Conservation (phyloP, 2,888 invertebrate species). For the Hetaerina titia region DNA sequence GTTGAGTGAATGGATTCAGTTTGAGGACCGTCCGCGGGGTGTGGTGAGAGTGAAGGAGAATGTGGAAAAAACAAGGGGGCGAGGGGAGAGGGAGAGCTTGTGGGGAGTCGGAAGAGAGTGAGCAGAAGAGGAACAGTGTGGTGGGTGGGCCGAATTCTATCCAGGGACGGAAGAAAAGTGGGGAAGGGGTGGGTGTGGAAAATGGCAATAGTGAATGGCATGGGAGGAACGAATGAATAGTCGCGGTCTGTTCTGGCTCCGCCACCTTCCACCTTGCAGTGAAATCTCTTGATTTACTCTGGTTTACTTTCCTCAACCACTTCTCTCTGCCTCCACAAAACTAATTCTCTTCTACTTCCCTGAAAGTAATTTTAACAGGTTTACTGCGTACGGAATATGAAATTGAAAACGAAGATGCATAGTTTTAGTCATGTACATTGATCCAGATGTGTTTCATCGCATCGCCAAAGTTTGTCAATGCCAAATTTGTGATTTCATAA, state of each 20-base stretch:
- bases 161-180: background rate
- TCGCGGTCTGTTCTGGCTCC: background rate
- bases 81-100: background rate
- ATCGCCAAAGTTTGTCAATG: too few relatives aligned
- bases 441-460: too few relatives aligned
- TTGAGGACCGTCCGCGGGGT: background rate
- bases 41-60: background rate
- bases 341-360: too few relatives aligned
- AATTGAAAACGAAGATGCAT: too few relatives aligned
- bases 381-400: too few relatives aligned
- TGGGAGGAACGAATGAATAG: background rate
- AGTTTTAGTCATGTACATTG: too few relatives aligned
- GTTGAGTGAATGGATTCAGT: conserved; percentile 8
- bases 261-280: background rate
- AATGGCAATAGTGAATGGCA: background rate
- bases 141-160: background rate
- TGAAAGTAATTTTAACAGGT: too few relatives aligned
- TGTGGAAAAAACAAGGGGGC: background rate
- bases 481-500: too few relatives aligned
- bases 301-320: too few relatives aligned
- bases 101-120: background rate
- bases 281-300: background rate
- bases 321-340: too few relatives aligned
- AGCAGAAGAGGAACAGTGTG: background rate
- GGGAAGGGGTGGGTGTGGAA: too few relatives aligned